These are phyloP conservation scores for Corythoichthys haematopterus DNA, from an alignment of 2,113 vertebrate species.

Conservation along the genomic window DNA sequence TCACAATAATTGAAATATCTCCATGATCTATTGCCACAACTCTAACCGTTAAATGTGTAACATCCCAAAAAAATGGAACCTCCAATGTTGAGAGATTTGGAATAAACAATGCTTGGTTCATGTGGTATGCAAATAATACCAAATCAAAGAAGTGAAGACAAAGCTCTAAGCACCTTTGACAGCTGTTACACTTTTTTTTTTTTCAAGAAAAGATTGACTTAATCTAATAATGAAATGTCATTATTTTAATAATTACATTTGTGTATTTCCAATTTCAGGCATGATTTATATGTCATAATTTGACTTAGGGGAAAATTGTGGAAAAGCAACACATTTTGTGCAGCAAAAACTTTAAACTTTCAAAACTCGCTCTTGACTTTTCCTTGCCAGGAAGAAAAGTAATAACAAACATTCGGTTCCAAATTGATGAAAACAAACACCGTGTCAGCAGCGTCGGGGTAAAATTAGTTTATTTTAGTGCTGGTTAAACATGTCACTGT, in stretches of 20 bases:
- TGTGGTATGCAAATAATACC: neutral
- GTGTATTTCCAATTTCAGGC: neutral
- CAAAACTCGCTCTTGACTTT: conserved; percentile 1
- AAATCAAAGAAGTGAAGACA: neutral
- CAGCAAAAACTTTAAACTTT: neutral
- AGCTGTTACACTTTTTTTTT: neutral
- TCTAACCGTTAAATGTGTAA: neutral
- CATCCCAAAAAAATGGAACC: neutral
- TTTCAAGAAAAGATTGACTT: neutral
- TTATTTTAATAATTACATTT: neutral
- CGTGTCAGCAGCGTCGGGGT: conserved; percentile 24
- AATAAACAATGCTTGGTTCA: neutral
- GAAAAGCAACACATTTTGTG: neutral
- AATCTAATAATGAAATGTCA: neutral
- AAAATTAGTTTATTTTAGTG: conserved; percentile 23
- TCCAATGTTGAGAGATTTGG: neutral
- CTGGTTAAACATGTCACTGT: conserved; percentile 48
- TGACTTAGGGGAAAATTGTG: neutral
- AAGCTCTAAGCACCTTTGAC: neutral
- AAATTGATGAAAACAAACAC: conserved; percentile 24
- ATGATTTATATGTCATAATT: neutral
- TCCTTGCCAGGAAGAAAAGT: neutral
- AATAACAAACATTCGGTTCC: conserved; percentile 2
- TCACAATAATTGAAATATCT: neutral
- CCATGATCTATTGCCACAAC: neutral